Evolutionary conservation across 2,888 invertebrate species (phyloP).

Genomic region (Orthosia gracilis): DNA sequence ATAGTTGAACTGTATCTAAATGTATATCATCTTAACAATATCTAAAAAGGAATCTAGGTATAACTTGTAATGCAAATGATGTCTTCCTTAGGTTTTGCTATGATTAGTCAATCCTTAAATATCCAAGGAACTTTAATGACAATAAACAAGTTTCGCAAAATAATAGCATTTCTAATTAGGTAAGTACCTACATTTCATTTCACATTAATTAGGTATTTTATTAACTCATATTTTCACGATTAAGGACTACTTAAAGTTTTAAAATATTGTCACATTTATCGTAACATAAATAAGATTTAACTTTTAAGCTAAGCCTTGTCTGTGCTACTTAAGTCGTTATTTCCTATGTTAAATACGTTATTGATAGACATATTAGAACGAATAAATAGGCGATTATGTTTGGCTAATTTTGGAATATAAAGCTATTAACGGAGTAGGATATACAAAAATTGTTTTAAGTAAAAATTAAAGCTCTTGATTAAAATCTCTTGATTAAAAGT

Average conservation of each 20-base stretch:
- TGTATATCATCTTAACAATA: too few species aligned
- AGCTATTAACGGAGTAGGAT: too few species aligned
- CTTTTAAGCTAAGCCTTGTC: not conserved
- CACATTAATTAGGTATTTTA: not conserved
- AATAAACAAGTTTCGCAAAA: constrained; percentile 10
- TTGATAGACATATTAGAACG: constrained; percentile 1
- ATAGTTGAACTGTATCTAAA: too few species aligned
- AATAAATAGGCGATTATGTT: constrained; percentile 24
- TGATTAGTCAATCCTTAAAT: not conserved
- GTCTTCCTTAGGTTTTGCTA: not conserved
- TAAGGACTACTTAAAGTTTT: not conserved
- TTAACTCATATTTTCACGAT: constrained; percentile 12
- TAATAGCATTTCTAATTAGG: not conserved
- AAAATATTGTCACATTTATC: not conserved
- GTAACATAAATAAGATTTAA: constrained; percentile 29
- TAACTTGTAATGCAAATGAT: too few species aligned
- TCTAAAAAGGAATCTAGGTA: too few species aligned
- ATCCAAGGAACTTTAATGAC: constrained; percentile 4
- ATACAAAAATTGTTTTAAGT: too few species aligned
- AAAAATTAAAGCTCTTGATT: too few species aligned
- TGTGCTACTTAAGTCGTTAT: not conserved
- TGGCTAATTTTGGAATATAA: not conserved
- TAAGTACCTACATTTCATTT: not conserved
- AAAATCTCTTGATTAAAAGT: too few species aligned
- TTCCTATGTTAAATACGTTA: constrained; percentile 1